Conservation (phyloP, 1,140 invertebrate genomes). For the Ephestia elutella region DNA sequence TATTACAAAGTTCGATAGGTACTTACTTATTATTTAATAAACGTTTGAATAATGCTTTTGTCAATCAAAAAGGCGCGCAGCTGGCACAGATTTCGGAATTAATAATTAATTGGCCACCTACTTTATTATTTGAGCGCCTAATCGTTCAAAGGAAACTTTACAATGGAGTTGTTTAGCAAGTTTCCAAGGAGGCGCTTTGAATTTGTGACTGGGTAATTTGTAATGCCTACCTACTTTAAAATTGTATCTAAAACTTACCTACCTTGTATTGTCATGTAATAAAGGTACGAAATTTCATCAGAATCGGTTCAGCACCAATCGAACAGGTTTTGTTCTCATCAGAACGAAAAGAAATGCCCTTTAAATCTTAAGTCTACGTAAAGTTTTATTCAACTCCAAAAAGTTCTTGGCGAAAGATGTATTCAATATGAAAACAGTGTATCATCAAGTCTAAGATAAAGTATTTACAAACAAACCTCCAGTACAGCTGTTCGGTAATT, state of each 20-base stretch:
- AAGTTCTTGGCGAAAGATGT: too few relatives aligned
- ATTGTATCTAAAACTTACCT: neutral
- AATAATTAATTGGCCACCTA: neutral
- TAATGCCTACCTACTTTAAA: neutral
- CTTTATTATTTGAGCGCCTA: slow-evolving; percentile 1
- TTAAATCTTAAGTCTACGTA: too few relatives aligned
- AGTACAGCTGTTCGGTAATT: neutral
- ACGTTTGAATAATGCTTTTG: slow-evolving; percentile 1
- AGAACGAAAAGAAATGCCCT: too few relatives aligned
- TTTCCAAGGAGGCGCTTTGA: neutral
- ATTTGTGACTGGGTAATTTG: slow-evolving; percentile 3
- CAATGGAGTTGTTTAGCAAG: neutral
- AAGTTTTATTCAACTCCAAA: too few relatives aligned
- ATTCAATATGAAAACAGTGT: too few relatives aligned
- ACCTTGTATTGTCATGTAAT: neutral
- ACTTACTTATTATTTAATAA: neutral
- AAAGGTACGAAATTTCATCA: too few relatives aligned
- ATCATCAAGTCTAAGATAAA: too few relatives aligned
- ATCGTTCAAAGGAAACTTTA: neutral
- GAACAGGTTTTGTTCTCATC: too few relatives aligned
- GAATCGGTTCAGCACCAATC: too few relatives aligned
- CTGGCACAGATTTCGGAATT: neutral
- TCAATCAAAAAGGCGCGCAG: neutral
- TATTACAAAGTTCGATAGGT: neutral
- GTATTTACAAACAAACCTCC: neutral